These are phyloP conservation scores for Agonopterix heracliana DNA, from an alignment of 2,888 invertebrate genomes.

Conservation along the genomic window DNA sequence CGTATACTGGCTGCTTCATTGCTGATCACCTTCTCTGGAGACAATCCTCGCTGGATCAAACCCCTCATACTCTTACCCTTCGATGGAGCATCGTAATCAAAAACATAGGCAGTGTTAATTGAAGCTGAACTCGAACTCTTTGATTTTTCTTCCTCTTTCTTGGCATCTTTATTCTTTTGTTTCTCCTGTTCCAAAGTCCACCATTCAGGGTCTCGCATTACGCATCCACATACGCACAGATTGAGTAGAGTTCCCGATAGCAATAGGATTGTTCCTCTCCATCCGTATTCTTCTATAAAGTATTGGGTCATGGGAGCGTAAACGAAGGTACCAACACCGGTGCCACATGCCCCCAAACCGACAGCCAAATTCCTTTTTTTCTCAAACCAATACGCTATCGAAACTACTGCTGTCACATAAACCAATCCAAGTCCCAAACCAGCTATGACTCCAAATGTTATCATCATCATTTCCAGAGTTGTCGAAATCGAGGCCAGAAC, in stretches of 20 bases:
- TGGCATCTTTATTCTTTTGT: conserved; percentile 42
- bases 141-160: conserved; percentile 48
- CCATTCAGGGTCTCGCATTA: conserved; percentile 94
- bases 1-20: conserved; percentile 49
- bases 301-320: conserved; percentile 91
- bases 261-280: conserved; percentile 88
- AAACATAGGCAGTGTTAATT: conserved; percentile 61
- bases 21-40: conserved; percentile 50
- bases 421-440: conserved; percentile 90
- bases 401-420: conserved; percentile 93
- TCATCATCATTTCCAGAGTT: conserved; percentile 85
- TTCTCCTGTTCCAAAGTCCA: conserved; percentile 79
- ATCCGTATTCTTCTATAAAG: conserved; percentile 86
- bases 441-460: conserved; percentile 90
- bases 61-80: conserved; percentile 53
- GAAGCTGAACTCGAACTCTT: conserved; percentile 67
- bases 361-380: conserved; percentile 90
- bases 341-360: conserved; percentile 91
- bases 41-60: conserved; percentile 42
- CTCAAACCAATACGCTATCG: conserved; percentile 95
- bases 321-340: conserved; percentile 91
- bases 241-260: conserved; percentile 90
- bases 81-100: conserved; percentile 47
- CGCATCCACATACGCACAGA: conserved; percentile 88
- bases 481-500: conserved; percentile 82